phyloP scores from a whole-genome alignment of 2,113 vertebrate species.

The Amazona vittata region DNA sequence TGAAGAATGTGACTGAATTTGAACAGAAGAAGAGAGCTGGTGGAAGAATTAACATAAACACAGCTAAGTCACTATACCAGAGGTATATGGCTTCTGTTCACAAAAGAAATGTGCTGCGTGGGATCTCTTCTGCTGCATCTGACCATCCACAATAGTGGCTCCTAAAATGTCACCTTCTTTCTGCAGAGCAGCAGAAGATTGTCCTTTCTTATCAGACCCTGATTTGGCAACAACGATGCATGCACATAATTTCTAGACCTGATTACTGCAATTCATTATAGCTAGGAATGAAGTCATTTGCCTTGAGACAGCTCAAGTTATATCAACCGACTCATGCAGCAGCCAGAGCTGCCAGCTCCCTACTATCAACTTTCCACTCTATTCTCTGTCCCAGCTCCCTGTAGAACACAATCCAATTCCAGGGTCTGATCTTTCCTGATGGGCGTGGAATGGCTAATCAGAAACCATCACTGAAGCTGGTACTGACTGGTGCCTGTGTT shows the following conservation, averaged over 20 bases:
- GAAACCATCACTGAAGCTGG: not conserved
- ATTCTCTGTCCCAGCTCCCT: not conserved
- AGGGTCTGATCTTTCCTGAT: not conserved
- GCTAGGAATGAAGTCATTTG: not conserved
- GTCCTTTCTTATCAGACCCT: not conserved
- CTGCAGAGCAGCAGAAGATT: not conserved
- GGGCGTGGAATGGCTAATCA: not conserved
- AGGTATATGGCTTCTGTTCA: not conserved
- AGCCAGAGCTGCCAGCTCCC: not conserved
- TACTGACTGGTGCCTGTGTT: not conserved
- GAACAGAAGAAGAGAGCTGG: not conserved
- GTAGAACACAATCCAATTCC: not conserved
- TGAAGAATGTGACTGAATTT: not conserved
- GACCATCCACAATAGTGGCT: not conserved
- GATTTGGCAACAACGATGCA: not conserved
- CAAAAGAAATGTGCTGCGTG: not conserved
- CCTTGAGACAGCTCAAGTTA: not conserved
- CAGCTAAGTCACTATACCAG: not conserved
- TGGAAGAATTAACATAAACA: not conserved
- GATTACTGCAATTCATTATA: not conserved
- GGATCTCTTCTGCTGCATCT: not conserved
- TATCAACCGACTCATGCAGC: not conserved
- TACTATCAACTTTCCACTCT: not conserved
- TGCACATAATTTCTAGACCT: not conserved
- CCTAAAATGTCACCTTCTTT: not conserved